Base-by-base conservation (phyloP, 2,113 vertebrate species). In the Larimichthys polyactis region DNA sequence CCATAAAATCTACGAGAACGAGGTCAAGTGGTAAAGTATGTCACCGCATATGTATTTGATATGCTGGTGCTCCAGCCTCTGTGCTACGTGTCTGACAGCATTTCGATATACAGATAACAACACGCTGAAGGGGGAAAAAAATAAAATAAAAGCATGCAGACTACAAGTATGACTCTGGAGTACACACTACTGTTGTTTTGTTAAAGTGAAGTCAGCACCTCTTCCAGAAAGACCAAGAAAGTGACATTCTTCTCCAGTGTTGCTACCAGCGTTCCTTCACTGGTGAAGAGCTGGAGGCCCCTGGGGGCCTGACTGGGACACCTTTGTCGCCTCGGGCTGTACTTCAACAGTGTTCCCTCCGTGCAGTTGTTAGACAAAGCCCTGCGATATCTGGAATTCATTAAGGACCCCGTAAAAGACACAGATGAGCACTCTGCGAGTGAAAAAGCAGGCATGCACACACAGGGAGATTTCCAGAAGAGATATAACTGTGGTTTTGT, bases 331-430 rank as follows among this genome's bases (percentile, higher is more conserved):
- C 96, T 96, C 74, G 97, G 97, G n/a, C 96, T 97, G 79, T 96
- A 97, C 76, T 90, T 90, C 5, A 96, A 93, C 44, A 96, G 92
- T 14, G 95, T 96, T 0, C 96, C 97, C 1, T 96, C 96, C 0
- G 96, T 97, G 91, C 97, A 98, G 91, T 98, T 98, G 81, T 98
- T 98, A 63, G 97, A 97, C 75, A 97, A 95, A 40, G 97, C 96
- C 77, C 95, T 97, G 27, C 97, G 90, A 84, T 98, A 98, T 57
- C 97, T 98, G 90, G 0, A 79, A 52, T 64, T 83, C 5, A 29
- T 73, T 78, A 44, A 72, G 66, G 8, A 70, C 2, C 27, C 27
- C 48, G n/a, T 32, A 11, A 75, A 32, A 75, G 57, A 81, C 55
- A 69, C 48, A 29, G 29, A 54, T 48, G 40, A 78, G 54, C 60